phyloP scores from a whole-genome alignment of 2,888 invertebrate genomes.

The Cerastis leucographa region DNA sequence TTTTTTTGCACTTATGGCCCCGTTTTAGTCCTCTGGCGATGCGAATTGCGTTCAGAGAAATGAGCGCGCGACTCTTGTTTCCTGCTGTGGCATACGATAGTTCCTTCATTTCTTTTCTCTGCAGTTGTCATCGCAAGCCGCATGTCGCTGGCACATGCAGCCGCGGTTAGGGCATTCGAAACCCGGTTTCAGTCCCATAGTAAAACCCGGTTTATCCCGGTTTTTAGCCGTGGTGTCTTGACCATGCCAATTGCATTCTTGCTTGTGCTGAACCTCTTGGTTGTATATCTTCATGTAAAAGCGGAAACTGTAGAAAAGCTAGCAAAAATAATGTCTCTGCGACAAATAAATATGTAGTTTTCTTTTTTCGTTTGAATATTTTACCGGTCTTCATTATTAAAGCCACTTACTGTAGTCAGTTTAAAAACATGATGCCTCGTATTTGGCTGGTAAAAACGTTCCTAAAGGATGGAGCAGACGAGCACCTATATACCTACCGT shows the following conservation, averaged over 20 bases:
- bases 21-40: no score
- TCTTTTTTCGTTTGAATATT: background rate
- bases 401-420: background rate
- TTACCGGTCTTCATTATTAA: background rate
- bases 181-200: no score
- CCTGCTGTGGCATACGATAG: background rate
- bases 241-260: background rate
- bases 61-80: no score
- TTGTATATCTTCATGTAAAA: no score
- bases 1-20: no score
- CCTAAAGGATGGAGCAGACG: background rate
- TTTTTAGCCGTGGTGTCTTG: background rate
- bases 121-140: no score
- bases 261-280: background rate
- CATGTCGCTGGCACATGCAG: background rate
- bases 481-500: background rate
- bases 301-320: no score
- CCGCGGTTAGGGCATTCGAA: background rate
- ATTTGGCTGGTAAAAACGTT: background rate
- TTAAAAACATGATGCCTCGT: background rate
- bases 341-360: background rate
- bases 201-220: no score
- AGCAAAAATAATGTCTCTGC: background rate
- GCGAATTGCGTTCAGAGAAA: no score
- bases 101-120: background rate